These are phyloP conservation scores for Lepeophtheirus nordmannii DNA, from an alignment of 2,888 invertebrate species.

Conservation along the genomic window DNA sequence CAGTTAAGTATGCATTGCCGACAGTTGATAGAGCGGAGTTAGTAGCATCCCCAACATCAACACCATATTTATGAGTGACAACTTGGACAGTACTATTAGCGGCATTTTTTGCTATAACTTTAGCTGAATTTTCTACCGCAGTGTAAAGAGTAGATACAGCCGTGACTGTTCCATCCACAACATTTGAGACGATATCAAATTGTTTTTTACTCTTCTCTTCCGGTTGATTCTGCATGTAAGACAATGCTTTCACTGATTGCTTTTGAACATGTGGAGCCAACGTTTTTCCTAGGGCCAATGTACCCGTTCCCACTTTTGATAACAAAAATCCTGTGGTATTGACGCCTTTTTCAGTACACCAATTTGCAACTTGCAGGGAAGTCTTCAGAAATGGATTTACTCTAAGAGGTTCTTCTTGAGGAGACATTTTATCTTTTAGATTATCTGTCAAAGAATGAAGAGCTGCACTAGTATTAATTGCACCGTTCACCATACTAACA, in stretches of 20 bases:
- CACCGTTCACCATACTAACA: slow-evolving; percentile 47
- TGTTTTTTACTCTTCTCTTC: slow-evolving; percentile 40
- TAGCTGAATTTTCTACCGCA: slow-evolving; percentile 52
- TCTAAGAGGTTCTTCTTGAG: slow-evolving; percentile 36
- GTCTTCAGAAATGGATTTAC: slow-evolving; percentile 43
- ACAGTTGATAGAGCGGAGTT: slow-evolving; percentile 49
- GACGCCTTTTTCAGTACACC: slow-evolving; percentile 49
- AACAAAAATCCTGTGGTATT: slow-evolving; percentile 50
- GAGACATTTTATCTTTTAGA: slow-evolving; percentile 42
- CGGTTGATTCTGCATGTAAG: slow-evolving; percentile 42
- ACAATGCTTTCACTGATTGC: slow-evolving; percentile 44
- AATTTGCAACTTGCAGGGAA: slow-evolving; percentile 47
- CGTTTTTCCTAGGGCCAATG: slow-evolving; percentile 47
- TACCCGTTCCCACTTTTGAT: slow-evolving; percentile 46
- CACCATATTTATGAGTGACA: slow-evolving; percentile 50
- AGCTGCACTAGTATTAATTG: slow-evolving; percentile 37
- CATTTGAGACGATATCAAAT: slow-evolving; percentile 45
- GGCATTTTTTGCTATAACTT: slow-evolving; percentile 42
- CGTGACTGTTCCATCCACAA: slow-evolving; percentile 51
- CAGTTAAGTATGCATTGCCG: slow-evolving; percentile 50
- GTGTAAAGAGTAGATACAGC: slow-evolving; percentile 53
- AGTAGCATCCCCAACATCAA: slow-evolving; percentile 47
- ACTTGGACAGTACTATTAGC: slow-evolving; percentile 56
- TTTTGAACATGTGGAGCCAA: slow-evolving; percentile 51
- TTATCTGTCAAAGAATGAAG: slow-evolving; percentile 28